Base-by-base conservation (phyloP, 2,797 vertebrate genomes). In the Neoniphon sammara region DNA sequence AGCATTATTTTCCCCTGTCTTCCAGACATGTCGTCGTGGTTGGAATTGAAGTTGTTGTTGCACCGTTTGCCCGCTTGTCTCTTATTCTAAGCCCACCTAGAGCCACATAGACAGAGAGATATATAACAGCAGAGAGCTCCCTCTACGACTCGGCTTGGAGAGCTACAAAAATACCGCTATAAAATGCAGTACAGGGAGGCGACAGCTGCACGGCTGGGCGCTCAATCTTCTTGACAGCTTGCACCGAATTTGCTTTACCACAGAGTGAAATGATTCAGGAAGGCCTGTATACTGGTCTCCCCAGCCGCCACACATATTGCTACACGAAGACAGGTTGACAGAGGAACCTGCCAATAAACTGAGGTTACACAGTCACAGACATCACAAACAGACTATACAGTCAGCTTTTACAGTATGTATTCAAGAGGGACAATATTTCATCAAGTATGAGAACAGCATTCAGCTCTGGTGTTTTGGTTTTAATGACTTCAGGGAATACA, bases 131-230 rank as follows among this genome's bases (percentile, higher is more conserved):
- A 80, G 91, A 95, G 94, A 95, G 94, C 94, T 95, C 94, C 94
- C 94, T 95, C 95, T 95, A 95, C 92, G 93, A 95, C 82, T 89
- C 89, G 93, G 92, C 92, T 91, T 66, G 90, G 90, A 94, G 93
- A 91, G 93, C 83, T 93, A 90, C 94, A 95, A 89, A 93, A 92
- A 93, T 89, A 92, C 82, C 75, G 70, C 87, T 58, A 31, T 27
- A 63, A 27, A 71, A 49, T 59, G 69, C 75, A 52, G 77, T 55
- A 78, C 60, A 56, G 39, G 72, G 52, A 64, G 81, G 79, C 70
- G 70, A 81, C 79, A 78, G 80, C 75, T 74, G 61, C 46, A 55
- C 34, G 27, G 2, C 54, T 36, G 57, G 61, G 7, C 42, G 61
- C 58, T 62, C 31, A 14, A 18, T 25, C 1, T 14, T 42, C 52